A percentile compares a stretch with the other conserved stretches of the same genome.
phyloP scores from a whole-genome alignment of 1,140 invertebrate species.

The Globodera rostochiensis region DNA sequence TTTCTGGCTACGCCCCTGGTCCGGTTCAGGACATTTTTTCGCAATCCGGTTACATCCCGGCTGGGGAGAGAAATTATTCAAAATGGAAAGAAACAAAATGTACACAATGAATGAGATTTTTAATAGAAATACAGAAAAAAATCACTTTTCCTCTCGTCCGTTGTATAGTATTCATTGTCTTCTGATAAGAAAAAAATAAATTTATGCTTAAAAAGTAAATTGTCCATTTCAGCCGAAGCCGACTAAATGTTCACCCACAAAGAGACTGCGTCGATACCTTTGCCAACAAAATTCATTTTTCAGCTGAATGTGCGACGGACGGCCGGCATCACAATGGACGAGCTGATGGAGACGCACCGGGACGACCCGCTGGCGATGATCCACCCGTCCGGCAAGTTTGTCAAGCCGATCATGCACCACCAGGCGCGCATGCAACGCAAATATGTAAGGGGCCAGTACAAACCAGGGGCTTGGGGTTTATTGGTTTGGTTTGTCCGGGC shows the following conservation, averaged over 20 bases:
- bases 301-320: conserved; percentile 81
- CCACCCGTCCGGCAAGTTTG: conserved; percentile 86
- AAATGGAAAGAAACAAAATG: too few species aligned
- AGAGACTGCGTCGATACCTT: not conserved
- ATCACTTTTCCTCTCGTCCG: too few species aligned
- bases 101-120: too few species aligned
- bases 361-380: conserved; percentile 87
- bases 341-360: conserved; percentile 86
- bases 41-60: too few species aligned
- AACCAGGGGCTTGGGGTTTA: not conserved
- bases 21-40: too few species aligned
- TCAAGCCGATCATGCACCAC: conserved; percentile 86
- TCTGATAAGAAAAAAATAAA: too few species aligned
- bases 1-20: too few species aligned
- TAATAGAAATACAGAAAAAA: too few species aligned
- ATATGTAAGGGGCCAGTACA: not conserved
- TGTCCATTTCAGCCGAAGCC: not conserved
- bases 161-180: too few species aligned
- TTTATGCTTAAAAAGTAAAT: not conserved
- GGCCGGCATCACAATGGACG: conserved; percentile 89
- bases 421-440: conserved; percentile 70
- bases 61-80: too few species aligned
- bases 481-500: too few species aligned
- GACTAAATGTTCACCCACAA: not conserved
- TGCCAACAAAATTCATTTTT: conserved; percentile 23